Conservation (phyloP, 2,888 invertebrate genomes). For the Leucophenga maculata region DNA sequence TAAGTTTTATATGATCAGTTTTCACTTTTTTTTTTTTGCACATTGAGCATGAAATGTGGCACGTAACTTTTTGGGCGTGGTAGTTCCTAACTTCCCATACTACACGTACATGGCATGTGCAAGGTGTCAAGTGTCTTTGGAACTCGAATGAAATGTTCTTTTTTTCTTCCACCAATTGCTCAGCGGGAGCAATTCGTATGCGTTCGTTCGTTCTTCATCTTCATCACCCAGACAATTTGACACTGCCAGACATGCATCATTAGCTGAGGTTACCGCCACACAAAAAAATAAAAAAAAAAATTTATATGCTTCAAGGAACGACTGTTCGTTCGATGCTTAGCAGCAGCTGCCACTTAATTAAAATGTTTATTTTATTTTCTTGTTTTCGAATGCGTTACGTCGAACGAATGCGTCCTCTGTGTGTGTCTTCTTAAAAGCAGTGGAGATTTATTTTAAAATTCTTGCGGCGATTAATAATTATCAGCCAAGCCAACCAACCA, state of each 20-base stretch:
- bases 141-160: background rate
- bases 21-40: slow-evolving; percentile 16
- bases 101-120: slow-evolving; percentile 13
- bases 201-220: background rate
- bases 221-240: slow-evolving; percentile 12
- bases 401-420: slow-evolving; percentile 46
- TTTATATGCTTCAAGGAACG: background rate
- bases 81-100: background rate
- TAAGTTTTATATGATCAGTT: slow-evolving; percentile 19
- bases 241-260: slow-evolving; percentile 47
- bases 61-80: background rate
- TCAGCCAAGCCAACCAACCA: slow-evolving; percentile 7
- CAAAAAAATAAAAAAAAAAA: no score
- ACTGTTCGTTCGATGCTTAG: background rate
- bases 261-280: slow-evolving; percentile 48
- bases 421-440: slow-evolving; percentile 46
- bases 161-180: background rate
- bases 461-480: slow-evolving; percentile 31
- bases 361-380: slow-evolving; percentile 56
- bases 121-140: slow-evolving; percentile 24
- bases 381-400: slow-evolving; percentile 39
- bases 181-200: slow-evolving; percentile 16
- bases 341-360: slow-evolving; percentile 56
- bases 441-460: slow-evolving; percentile 56
- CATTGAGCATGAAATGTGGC: no score